A percentile compares a stretch with the other conserved stretches of the same genome.
Evolutionary conservation across 2,797 vertebrate species (phyloP).

Genomic region (Rhincodon typus): DNA sequence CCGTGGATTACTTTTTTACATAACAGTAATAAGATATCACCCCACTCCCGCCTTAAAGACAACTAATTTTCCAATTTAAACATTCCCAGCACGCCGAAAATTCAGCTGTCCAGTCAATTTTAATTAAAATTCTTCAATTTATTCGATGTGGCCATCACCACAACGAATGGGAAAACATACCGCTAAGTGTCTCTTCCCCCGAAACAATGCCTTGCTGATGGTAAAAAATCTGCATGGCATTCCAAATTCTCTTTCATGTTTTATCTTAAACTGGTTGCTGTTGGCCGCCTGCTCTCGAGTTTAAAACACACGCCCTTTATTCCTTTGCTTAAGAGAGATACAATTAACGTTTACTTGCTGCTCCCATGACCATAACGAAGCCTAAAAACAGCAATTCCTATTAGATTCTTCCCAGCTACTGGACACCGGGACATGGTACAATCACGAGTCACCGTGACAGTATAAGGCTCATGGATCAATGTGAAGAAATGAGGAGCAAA

Average conservation of each 20-base stretch:
- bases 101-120: too few species aligned
- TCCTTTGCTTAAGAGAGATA: background rate
- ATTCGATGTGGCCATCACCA: background rate
- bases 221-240: background rate
- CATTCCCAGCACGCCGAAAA: too few species aligned
- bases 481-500: background rate
- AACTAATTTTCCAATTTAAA: background rate
- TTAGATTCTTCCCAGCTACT: background rate
- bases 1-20: background rate
- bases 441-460: background rate
- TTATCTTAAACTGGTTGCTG: background rate
- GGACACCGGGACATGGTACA: background rate
- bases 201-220: background rate
- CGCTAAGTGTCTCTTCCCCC: background rate
- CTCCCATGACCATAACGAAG: background rate
- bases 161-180: background rate
- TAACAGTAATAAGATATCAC: too few species aligned
- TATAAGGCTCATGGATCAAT: background rate
- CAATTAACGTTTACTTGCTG: background rate
- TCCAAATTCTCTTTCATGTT: background rate
- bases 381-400: background rate
- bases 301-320: background rate
- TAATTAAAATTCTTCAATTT: background rate
- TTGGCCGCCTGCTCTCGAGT: background rate
- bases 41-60: background rate